phyloP scores from a whole-genome alignment of 2,888 invertebrate species.

The Hirudinaria manillensis region DNA sequence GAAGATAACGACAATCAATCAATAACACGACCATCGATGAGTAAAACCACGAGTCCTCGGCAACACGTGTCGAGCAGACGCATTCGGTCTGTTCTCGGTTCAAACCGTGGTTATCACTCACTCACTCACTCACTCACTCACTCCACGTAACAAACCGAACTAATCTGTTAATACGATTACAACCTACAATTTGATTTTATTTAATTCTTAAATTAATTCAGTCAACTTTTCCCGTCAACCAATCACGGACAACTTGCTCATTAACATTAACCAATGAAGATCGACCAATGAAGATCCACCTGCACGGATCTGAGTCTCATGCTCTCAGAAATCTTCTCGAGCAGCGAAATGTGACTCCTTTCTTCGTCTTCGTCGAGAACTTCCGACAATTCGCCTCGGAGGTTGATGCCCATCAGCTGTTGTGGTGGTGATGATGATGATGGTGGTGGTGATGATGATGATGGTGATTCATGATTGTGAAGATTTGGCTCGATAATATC shows the following conservation, averaged over 20 bases:
- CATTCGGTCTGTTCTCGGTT: no score
- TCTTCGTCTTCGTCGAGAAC: conserved; percentile 33
- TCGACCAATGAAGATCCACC: conserved; percentile 38
- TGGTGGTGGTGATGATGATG: not conserved
- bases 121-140: no score
- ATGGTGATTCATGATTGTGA: not conserved
- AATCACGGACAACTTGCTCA: no score
- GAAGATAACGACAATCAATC: not conserved
- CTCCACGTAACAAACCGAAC: no score
- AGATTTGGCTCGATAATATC: not conserved
- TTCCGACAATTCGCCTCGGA: conserved; percentile 46
- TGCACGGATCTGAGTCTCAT: conserved; percentile 59
- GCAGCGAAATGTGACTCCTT: conserved; percentile 50
- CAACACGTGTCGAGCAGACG: no score
- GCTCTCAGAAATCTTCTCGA: conserved; percentile 62
- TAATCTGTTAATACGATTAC: no score
- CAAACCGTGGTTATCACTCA: no score
- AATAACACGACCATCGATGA: not conserved
- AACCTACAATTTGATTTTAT: no score
- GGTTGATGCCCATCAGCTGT: conserved; percentile 45
- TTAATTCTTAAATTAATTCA: no score
- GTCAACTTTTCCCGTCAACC: no score
- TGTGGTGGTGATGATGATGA: not conserved
- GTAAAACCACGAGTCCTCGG: no score
- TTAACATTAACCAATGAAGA: no score